phyloP scores from a whole-genome alignment of 2,113 vertebrate species.

The Fregetta grallaria region DNA sequence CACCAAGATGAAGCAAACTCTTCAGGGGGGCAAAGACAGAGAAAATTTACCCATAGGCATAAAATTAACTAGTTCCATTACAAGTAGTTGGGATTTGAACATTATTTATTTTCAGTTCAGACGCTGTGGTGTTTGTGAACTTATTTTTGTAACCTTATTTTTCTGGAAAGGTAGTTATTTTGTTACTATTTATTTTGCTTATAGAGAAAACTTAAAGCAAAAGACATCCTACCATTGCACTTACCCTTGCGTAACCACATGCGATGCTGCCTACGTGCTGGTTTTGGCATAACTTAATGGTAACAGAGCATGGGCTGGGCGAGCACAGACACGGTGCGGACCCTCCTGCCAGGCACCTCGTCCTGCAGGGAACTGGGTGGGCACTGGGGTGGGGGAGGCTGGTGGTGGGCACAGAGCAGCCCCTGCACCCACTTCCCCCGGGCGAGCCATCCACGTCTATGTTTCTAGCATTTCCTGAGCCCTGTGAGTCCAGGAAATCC shows the following conservation, averaged over 20 bases:
- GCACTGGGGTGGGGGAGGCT: background rate
- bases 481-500: constrained; percentile 1
- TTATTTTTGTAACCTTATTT: background rate
- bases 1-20: background rate
- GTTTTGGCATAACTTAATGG: background rate
- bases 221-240: background rate
- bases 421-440: background rate
- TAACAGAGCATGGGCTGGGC: background rate
- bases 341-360: background rate
- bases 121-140: background rate
- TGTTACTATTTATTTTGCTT: background rate
- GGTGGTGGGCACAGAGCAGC: background rate
- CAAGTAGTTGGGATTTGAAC: background rate
- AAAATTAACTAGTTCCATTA: background rate
- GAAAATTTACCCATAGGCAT: background rate
- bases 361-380: background rate
- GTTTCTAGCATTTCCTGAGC: constrained; percentile 14
- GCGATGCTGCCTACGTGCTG: background rate
- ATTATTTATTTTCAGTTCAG: background rate
- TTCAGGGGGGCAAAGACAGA: background rate
- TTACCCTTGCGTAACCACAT: background rate
- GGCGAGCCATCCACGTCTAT: background rate
- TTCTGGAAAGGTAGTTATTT: background rate
- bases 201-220: background rate
- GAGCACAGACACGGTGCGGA: rapidly evolving